Base-by-base conservation (phyloP, 53 echinoderm and acorn worm genomes). In the Crossaster papposus region DNA sequence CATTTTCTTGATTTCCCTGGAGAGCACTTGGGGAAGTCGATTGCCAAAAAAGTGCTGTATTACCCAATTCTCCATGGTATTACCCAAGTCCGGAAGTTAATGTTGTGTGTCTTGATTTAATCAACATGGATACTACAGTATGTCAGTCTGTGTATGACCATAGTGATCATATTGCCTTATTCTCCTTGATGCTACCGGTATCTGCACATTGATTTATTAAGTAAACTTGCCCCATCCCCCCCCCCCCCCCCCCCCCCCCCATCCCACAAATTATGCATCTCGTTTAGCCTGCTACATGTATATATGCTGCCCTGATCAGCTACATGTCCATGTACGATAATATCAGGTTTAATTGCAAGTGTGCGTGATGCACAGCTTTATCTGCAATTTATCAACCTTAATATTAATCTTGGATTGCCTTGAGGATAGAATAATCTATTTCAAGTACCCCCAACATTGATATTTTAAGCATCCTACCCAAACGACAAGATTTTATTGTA, bases 1-100 rank as follows among this genome's bases (percentile, higher is more conserved):
- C 44, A 44, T 63, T 64, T 20, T 72, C 53, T 85, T 85, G 85
- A 85, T 85, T 85, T 85, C 85, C 85, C 85, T 18, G 7, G 85
- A 54, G 85, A 55, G 31, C 26, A 10, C 13, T 73, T 31, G 71
- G 7, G 6, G 44, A 44, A 72, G 23, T 31, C 24, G 51, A 33
- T 54, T 17, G 32, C 30, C 17, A n/a, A 7, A 26, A 70, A 13
- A 64, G 64, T 30, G 4, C 52, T 58, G 29, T 12, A 51, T 24
- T 32, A 54, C 30, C 63, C 34, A 58, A 1, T n/a, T n/a, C n/a
- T n/a, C n/a, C n/a, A n/a, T n/a, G n/a, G n/a, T n/a, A n/a, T n/a
- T n/a, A n/a, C n/a, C n/a, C n/a, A 52, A 30, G 51, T 58, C 23
- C 22, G 34, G 64, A 36, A 62, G 35, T 81, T 63, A 81, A 65